phyloP scores from a whole-genome alignment of 1,140 invertebrate genomes.

The Zaprionus ghesquierei region DNA sequence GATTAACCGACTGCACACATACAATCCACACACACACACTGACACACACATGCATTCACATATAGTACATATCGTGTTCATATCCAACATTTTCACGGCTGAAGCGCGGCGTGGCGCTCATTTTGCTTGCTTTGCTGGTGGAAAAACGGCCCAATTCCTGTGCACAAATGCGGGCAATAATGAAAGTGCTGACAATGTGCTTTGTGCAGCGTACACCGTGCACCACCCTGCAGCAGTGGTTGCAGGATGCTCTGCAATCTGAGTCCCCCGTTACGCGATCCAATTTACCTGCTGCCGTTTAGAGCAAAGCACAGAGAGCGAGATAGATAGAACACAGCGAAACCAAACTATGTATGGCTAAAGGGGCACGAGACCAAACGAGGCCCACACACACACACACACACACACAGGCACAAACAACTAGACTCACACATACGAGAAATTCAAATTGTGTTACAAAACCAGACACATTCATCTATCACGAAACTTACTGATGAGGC shows the following conservation, averaged over 20 bases:
- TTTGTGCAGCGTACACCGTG: background rate
- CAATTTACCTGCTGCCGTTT: slow-evolving; percentile 1
- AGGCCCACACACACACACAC: background rate
- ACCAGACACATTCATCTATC: slow-evolving; percentile 3
- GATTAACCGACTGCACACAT: background rate
- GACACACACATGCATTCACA: background rate
- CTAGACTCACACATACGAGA: too few relatives aligned
- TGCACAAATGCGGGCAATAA: slow-evolving; percentile 1
- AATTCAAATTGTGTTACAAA: slow-evolving; percentile 1
- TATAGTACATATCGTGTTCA: background rate
- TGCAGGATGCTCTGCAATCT: background rate
- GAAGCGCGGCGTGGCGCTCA: background rate
- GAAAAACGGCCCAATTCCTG: background rate
- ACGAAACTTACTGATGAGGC: background rate
- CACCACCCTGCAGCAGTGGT: background rate
- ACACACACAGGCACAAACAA: too few relatives aligned
- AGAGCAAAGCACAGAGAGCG: background rate
- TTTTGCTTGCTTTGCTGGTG: background rate
- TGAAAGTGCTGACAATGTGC: slow-evolving; percentile 3
- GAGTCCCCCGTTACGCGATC: background rate
- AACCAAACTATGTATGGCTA: background rate
- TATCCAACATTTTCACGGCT: background rate
- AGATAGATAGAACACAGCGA: too few relatives aligned
- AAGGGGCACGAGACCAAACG: background rate
- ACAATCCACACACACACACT: background rate